phyloP scores from a whole-genome alignment of 2,888 invertebrate species.

The Sinohyriopsis cumingii region DNA sequence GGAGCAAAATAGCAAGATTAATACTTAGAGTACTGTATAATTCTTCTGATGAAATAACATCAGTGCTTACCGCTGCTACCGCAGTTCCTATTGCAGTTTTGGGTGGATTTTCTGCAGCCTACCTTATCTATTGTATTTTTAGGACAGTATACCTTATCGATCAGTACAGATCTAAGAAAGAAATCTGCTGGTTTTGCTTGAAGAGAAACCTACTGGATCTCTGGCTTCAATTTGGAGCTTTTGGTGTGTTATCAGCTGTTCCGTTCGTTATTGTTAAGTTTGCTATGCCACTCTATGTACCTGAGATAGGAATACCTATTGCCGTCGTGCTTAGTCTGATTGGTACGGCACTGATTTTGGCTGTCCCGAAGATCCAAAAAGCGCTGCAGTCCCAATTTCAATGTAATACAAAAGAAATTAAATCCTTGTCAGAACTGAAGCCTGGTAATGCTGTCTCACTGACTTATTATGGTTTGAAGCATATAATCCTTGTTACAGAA shows the following conservation, averaged over 20 bases:
- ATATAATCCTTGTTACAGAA: conserved; percentile 6
- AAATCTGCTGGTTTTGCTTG: conserved; percentile 8
- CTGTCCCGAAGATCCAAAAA: conserved; percentile 9
- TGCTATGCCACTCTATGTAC: conserved; percentile 1
- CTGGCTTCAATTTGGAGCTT: conserved; percentile 12
- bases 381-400: conserved; percentile 13
- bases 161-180: background rate
- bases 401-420: conserved; percentile 4
- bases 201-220: conserved; percentile 12
- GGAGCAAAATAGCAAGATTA: conserved; percentile 3
- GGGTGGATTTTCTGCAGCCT: conserved; percentile 6
- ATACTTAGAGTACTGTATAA: conserved; percentile 1
- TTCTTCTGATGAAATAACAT: conserved; percentile 15
- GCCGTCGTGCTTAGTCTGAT: conserved; percentile 4
- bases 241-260: conserved; percentile 9
- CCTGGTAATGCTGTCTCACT: conserved; percentile 6
- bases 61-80: background rate
- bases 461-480: conserved; percentile 3
- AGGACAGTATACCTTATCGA: conserved; percentile 5
- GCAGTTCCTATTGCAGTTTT: conserved; percentile 4
- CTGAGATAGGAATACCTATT: conserved; percentile 9
- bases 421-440: conserved; percentile 2
- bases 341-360: conserved; percentile 2
- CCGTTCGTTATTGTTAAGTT: conserved; percentile 9
- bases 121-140: conserved; percentile 14